Evolutionary conservation across 2,797 vertebrate species (phyloP), one percentile per base, ranked within the genome.

Genomic region (Morelia viridis): DNA sequence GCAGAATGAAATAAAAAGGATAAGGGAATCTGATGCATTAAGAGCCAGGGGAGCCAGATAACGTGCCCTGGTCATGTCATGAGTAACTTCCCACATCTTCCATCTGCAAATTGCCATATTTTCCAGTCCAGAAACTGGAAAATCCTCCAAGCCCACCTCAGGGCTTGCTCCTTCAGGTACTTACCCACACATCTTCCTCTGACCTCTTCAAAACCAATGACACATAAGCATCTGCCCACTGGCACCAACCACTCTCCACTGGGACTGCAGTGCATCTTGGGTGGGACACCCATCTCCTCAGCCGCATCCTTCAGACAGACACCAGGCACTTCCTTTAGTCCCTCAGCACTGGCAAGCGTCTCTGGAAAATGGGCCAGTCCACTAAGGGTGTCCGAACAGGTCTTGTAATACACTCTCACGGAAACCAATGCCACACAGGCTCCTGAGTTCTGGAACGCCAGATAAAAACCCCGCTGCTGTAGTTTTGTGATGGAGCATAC

Each of bases 371-470:
- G 96, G 19, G 97, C 97, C 91, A 98, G 93, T 87, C 97, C 95
- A 0, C 94, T 93, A 93, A 97, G 93, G 0, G 92, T 90, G 62
- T 97, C 96, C 0, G 97, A 96, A 68, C 97, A 98, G 56, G 95
- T 97, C 95, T 98, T 97, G 92, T 97, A 98, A 85, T 98, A 98
- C 80, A 97, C 97, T 8, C 97, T 95, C 26, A 98, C 97, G 0
- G 97, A 97, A 80, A 98, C 97, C 93, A 98, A 93, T 0, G 97
- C 97, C 80, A 98, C 96, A 0, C 97, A 98, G 15, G 97, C 97
- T 2, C 97, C 97, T 0, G 97, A 97, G 95, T 98, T 98, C 95
- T 98, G 97, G 95, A 98, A 98, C 58, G 97, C 97, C 13, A 98
- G 94, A 92, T 98, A 98, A 96, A 98, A 97, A 65, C 97, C 97